phyloP scores from a whole-genome alignment of 1,140 invertebrate genomes.

The Contarinia nasturtii region DNA sequence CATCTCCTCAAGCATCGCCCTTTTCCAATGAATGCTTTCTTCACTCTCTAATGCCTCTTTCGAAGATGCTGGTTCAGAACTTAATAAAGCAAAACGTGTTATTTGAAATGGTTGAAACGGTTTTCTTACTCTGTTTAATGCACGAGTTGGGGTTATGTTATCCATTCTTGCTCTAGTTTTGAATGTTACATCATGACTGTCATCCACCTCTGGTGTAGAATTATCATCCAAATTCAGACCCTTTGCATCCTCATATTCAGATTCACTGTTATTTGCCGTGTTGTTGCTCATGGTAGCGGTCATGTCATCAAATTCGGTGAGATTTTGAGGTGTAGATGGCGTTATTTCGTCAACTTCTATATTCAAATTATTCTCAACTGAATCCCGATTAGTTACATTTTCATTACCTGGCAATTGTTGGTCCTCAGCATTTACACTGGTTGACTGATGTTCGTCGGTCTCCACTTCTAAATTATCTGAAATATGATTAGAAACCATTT shows the following conservation, averaged over 20 bases:
- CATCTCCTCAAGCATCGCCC: slow-evolving; percentile 8
- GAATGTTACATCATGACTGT: not conserved
- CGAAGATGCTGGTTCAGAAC: slow-evolving; percentile 9
- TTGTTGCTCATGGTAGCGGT: no score
- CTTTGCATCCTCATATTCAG: no score
- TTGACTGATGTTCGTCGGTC: not conserved
- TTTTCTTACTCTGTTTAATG: not conserved
- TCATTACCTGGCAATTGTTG: no score
- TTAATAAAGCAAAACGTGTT: not conserved
- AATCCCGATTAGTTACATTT: no score
- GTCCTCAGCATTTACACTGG: not conserved
- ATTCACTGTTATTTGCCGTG: no score
- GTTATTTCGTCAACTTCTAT: no score
- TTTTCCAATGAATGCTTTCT: slow-evolving; percentile 6
- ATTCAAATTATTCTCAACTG: no score
- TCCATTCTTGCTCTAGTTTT: not conserved
- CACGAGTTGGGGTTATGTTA: not conserved
- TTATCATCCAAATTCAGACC: no score
- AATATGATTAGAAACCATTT: slow-evolving; percentile 4
- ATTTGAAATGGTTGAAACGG: not conserved
- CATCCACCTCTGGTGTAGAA: no score
- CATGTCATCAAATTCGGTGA: no score
- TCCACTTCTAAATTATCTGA: not conserved
- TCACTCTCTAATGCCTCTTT: slow-evolving; percentile 7
- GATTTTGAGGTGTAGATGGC: no score